Percentiles rank a stretch among this genome's conserved stretches.
phyloP scores from a whole-genome alignment of 2,113 vertebrate species.

The Empidonax traillii region DNA sequence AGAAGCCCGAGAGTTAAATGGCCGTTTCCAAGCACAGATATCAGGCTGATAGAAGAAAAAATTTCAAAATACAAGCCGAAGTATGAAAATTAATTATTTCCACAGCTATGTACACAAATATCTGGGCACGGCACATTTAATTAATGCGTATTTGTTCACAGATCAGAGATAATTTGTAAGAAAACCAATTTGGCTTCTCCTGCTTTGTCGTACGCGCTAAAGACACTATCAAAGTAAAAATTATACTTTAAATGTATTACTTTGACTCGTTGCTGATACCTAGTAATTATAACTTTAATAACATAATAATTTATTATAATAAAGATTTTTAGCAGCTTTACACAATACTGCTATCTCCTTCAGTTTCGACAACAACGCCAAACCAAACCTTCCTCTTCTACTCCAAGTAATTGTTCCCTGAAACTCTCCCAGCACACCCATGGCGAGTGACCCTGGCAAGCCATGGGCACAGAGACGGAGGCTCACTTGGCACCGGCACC shows the following conservation, averaged over 20 bases:
- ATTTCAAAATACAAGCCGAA: background rate
- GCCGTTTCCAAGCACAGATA: background rate
- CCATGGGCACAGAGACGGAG: rapidly evolving
- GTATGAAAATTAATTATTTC: constrained; percentile 9
- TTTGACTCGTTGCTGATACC: background rate
- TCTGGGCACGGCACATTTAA: background rate
- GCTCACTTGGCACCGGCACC: background rate
- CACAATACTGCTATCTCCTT: background rate
- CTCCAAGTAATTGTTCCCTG: background rate
- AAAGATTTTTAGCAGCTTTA: background rate
- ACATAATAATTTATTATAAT: background rate
- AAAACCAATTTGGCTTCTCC: constrained; percentile 9
- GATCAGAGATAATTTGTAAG: constrained; percentile 26
- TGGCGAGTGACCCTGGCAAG: rapidly evolving
- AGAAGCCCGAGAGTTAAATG: background rate
- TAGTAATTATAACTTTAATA: constrained; percentile 23
- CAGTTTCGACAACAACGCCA: background rate
- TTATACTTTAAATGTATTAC: background rate
- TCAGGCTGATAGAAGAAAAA: background rate
- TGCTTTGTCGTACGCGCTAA: background rate
- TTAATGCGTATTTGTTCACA: constrained; percentile 20
- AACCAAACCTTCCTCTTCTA: background rate
- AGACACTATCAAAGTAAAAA: constrained; percentile 16
- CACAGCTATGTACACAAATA: background rate
- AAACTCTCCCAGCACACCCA: rapidly evolving